phyloP scores from a whole-genome alignment of 1,140 invertebrate genomes.

The Sinella curviseta region DNA sequence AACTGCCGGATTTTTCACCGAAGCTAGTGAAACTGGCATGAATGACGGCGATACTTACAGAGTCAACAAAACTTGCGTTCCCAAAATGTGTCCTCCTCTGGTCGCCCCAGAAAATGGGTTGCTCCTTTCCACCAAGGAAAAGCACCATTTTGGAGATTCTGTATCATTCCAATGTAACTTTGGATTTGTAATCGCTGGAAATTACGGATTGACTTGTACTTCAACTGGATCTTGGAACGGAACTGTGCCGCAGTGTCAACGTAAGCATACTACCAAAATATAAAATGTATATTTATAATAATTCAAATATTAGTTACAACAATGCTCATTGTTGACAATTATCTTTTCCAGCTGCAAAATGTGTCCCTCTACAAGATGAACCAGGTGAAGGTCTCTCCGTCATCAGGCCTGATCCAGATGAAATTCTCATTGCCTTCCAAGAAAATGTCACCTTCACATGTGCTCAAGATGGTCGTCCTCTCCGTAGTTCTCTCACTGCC shows the following conservation, averaged over 20 bases:
- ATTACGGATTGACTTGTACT: constrained; percentile 78
- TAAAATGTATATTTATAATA: neutral
- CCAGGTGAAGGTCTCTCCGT: constrained; percentile 80
- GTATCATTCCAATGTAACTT: constrained; percentile 92
- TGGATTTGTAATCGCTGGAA: constrained; percentile 87
- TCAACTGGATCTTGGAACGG: constrained; percentile 92
- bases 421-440: constrained; percentile 80
- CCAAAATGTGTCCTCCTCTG: constrained; percentile 81
- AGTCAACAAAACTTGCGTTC: constrained; percentile 92
- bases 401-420: constrained; percentile 71
- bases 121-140: constrained; percentile 75
- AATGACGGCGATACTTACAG: constrained; percentile 85
- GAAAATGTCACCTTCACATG: constrained; percentile 87
- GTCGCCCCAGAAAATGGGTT: constrained; percentile 84
- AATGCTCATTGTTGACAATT: constrained; percentile 14
- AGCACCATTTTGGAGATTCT: constrained; percentile 86
- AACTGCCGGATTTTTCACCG: constrained; percentile 84
- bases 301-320: neutral
- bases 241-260: constrained; percentile 86
- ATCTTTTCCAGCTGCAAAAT: constrained; percentile 73
- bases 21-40: constrained; percentile 78
- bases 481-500: constrained; percentile 77
- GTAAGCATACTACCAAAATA: constrained; percentile 60
- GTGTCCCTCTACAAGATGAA: constrained; percentile 84
- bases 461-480: constrained; percentile 70